phyloP scores from a whole-genome alignment of 2,888 invertebrate species.

The Prostheceraeus crozeri region DNA sequence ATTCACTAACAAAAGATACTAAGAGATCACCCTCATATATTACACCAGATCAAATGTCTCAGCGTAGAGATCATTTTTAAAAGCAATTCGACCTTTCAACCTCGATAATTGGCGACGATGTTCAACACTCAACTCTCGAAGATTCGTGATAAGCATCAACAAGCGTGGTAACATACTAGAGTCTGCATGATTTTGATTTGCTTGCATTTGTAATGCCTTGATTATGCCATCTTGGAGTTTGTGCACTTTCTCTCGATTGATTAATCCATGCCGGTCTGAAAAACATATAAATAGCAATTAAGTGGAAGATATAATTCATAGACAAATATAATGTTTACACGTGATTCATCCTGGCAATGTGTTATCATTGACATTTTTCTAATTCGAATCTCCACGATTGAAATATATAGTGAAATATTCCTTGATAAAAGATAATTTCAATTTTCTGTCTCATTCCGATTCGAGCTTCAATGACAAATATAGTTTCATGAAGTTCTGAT shows the following conservation, averaged over 20 bases:
- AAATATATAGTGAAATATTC: too few relatives aligned
- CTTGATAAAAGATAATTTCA: too few relatives aligned
- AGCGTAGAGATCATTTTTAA: constrained; percentile 51
- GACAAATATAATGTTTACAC: too few relatives aligned
- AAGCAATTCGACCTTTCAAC: constrained; percentile 49
- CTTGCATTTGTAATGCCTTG: constrained; percentile 51
- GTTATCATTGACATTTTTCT: too few relatives aligned
- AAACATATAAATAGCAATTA: constrained; percentile 31
- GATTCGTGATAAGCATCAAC: constrained; percentile 54
- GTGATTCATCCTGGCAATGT: too few relatives aligned
- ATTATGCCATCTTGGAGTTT: constrained; percentile 52
- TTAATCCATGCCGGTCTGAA: constrained; percentile 52
- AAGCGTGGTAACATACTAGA: constrained; percentile 53
- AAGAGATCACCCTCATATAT: too few relatives aligned
- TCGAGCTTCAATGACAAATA: too few relatives aligned
- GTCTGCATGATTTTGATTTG: constrained; percentile 46
- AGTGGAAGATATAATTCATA: too few relatives aligned
- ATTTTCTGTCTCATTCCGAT: too few relatives aligned
- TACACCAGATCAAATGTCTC: constrained; percentile 51
- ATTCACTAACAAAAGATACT: too few relatives aligned
- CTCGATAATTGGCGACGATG: constrained; percentile 52
- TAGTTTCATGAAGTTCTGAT: too few relatives aligned
- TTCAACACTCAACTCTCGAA: constrained; percentile 54
- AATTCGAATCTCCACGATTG: too few relatives aligned
- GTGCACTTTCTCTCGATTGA: constrained; percentile 51